Evolutionary conservation across 2,888 invertebrate genomes (phyloP).

Genomic region (Cantharis flavilabris): DNA sequence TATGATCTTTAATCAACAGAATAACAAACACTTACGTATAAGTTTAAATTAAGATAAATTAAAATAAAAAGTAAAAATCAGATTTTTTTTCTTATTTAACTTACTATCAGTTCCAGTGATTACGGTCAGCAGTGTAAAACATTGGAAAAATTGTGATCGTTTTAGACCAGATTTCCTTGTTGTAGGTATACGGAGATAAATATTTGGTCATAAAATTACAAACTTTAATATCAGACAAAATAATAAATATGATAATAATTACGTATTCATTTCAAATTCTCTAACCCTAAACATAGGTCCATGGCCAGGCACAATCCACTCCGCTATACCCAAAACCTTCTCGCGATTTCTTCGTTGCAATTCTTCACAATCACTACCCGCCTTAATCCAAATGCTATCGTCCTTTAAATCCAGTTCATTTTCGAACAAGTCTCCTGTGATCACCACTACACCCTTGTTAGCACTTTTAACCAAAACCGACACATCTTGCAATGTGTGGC

Average conservation of each 20-base stretch:
- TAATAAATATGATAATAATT: not conserved
- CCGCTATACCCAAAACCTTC: constrained; percentile 70
- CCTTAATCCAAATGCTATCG: constrained; percentile 75
- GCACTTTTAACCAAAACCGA: constrained; percentile 75
- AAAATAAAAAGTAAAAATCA: no score
- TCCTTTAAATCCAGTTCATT: constrained; percentile 76
- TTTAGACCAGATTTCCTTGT: no score
- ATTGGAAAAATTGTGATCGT: no score
- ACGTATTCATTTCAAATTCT: not conserved
- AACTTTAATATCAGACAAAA: not conserved
- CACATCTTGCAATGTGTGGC: constrained; percentile 88
- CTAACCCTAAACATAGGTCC: constrained; percentile 74
- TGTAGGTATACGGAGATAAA: not conserved
- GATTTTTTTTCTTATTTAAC: no score
- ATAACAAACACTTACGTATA: no score
- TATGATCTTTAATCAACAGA: not conserved
- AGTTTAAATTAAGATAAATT: no score
- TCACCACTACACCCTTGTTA: constrained; percentile 65
- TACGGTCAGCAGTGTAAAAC: no score
- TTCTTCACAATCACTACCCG: constrained; percentile 73
- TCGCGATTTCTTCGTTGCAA: constrained; percentile 72
- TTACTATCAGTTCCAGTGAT: no score
- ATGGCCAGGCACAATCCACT: constrained; percentile 91
- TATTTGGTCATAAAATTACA: not conserved
- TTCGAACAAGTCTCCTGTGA: constrained; percentile 92